A percentile compares a stretch with the other conserved stretches of the same genome.
These are phyloP conservation scores for Vultur gryphus DNA, from an alignment of 2,797 vertebrate genomes.

Conservation along the genomic window DNA sequence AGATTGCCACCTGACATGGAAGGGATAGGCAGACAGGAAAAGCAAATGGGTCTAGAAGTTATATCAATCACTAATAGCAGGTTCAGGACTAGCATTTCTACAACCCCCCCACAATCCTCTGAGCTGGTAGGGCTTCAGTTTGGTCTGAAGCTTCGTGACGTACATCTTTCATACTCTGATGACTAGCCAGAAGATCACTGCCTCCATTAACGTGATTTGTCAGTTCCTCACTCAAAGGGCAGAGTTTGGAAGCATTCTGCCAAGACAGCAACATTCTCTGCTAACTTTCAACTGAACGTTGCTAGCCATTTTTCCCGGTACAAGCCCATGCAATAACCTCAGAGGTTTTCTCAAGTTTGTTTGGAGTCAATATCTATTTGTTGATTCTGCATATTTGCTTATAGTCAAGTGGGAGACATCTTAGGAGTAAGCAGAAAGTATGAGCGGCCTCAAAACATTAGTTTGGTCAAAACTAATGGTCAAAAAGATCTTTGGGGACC, in stretches of 20 bases:
- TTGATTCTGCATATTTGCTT: neutral
- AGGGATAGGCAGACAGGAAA: neutral
- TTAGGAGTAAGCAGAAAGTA: neutral
- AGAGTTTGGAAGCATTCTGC: neutral
- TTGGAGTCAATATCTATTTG: neutral
- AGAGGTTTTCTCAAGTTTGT: neutral
- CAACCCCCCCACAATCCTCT: neutral
- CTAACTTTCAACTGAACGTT: neutral
- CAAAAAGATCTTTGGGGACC: neutral
- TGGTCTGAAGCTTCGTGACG: neutral
- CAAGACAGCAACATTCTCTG: neutral
- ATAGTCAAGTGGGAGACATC: neutral
- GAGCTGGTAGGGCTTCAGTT: neutral
- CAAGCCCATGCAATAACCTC: neutral
- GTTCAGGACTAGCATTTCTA: neutral
- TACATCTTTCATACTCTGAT: neutral
- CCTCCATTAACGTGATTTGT: neutral
- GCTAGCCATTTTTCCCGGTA: neutral
- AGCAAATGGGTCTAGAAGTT: neutral
- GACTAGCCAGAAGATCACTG: neutral
- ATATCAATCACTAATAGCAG: neutral
- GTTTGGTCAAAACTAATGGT: neutral
- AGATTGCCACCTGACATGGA: neutral
- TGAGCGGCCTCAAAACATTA: neutral
- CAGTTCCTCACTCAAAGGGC: neutral